Base-by-base conservation (phyloP, 2,797 vertebrate genomes). In the Rhincodon typus region DNA sequence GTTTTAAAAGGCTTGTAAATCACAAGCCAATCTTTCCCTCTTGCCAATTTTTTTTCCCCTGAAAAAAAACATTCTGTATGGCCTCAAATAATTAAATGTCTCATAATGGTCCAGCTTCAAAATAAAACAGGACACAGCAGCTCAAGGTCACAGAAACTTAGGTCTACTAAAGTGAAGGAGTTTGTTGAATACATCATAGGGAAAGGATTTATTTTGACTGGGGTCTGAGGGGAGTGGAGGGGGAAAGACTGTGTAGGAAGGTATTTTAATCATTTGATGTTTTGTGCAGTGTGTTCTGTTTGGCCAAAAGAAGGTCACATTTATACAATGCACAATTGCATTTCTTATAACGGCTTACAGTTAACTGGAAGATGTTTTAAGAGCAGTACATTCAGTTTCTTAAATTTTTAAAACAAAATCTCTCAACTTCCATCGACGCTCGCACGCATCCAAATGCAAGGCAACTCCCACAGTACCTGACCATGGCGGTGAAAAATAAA, bases 1-100 rank as follows among this genome's bases (percentile, higher is more conserved):
- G n/a, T 93, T 93, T 66, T 93, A 93, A 93, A 69, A 93, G 90
- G 62, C 90, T 69, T 93, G 90, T 93, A 93, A 93, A 93, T 93
- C 25, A 38, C 90, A 69, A 69, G n/a, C n/a, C 90, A 69, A 42
- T 38, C 66, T 93, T 93, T 67, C 21, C 62, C 66, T 21, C 66
- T 42, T 69, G 38, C 90, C 90, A 93, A 93, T 67, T 69, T 93
- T 67, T 69, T 46, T 66, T 62, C 12, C 57, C 7, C 21, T 57
- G 4, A 79, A 84, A 69, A 38, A 93, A 93, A 67, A 93, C 46
- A 93, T 69, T 8, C n/a, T 13, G 62, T 3, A 27, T 25, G 66
- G 62, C 90, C 66, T 93, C 66, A 42, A 21, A 66, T 91, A 91
- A 91, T 91, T 66, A 91, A 93, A 69, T 42, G 66, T 93, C 90